phyloP scores from a whole-genome alignment of 1,140 invertebrate genomes.

The Drosophila saltans region DNA sequence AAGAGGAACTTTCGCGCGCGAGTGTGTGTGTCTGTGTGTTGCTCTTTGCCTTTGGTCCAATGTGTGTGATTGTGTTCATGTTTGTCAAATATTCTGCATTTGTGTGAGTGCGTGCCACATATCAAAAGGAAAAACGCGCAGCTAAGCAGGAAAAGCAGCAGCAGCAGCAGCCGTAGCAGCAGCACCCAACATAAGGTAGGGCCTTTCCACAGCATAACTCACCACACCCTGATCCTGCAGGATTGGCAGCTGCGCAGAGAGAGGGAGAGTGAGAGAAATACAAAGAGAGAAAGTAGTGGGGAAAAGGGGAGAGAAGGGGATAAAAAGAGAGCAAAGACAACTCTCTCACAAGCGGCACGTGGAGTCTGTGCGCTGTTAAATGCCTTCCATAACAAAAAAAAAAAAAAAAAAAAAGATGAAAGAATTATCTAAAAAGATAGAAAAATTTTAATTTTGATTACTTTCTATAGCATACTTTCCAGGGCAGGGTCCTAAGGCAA shows the following conservation, averaged over 20 bases:
- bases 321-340: background rate
- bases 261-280: conserved; percentile 13
- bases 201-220: conserved; percentile 76
- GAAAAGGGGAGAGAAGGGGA: background rate
- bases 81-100: conserved; percentile 48
- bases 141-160: conserved; percentile 54
- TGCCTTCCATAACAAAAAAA: conserved; percentile 23
- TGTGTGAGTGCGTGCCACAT: conserved; percentile 35
- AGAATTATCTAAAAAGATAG: conserved; percentile 46
- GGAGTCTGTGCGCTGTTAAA: conserved; percentile 70
- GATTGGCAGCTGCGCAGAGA: conserved; percentile 69
- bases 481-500: conserved; percentile 36
- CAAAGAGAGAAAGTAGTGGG: background rate
- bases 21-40: conserved; percentile 34
- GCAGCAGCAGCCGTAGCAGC: conserved; percentile 17
- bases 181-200: conserved; percentile 69
- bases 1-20: conserved; percentile 39
- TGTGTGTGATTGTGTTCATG: conserved; percentile 42
- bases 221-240: conserved; percentile 82
- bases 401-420: conserved; percentile 31
- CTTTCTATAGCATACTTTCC: conserved; percentile 70
- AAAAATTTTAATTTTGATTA: conserved; percentile 69
- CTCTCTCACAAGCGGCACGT: conserved; percentile 50
- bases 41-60: conserved; percentile 11
- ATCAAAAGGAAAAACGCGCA: conserved; percentile 60